Conservation (phyloP, 2,797 vertebrate genomes). For the Ctenochaetus hawaiiensis region DNA sequence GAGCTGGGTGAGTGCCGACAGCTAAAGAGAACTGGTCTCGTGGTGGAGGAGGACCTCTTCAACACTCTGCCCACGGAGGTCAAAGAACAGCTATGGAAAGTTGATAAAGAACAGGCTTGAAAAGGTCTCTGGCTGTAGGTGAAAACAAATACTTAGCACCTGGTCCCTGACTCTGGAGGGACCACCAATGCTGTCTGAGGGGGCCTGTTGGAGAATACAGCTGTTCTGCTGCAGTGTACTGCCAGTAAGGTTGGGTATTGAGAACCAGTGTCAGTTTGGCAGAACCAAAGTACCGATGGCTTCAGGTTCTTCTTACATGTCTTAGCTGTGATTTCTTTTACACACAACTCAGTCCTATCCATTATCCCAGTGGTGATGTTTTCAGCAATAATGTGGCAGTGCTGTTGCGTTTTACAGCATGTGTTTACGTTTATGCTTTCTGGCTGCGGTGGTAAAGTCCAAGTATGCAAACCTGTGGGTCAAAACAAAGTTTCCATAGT, state of each 20-base stretch:
- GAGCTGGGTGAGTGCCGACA: slow-evolving; percentile 96
- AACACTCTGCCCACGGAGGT: slow-evolving; percentile 94
- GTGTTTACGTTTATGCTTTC: slow-evolving; percentile 43
- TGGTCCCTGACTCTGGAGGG: slow-evolving; percentile 21
- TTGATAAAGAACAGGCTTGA: slow-evolving; percentile 96
- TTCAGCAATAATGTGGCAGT: slow-evolving; percentile 56
- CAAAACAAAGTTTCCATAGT: not conserved
- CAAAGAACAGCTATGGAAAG: slow-evolving; percentile 95
- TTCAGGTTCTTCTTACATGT: slow-evolving; percentile 24
- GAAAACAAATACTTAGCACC: not conserved
- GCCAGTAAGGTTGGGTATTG: slow-evolving; percentile 55
- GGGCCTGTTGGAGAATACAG: slow-evolving; percentile 8
- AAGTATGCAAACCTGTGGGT: slow-evolving; percentile 19
- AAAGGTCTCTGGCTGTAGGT: slow-evolving; percentile 71
- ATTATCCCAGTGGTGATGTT: slow-evolving; percentile 32
- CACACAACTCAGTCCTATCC: slow-evolving; percentile 37
- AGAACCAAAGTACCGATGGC: slow-evolving; percentile 29
- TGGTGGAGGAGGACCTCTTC: slow-evolving; percentile 98
- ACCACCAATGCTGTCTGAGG: slow-evolving; percentile 3
- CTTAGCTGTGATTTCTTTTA: slow-evolving; percentile 16
- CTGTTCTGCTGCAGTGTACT: slow-evolving; percentile 33
- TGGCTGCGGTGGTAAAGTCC: not conserved
- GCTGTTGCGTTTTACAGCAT: slow-evolving; percentile 28
- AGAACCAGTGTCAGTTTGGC: slow-evolving; percentile 28
- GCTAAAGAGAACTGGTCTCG: slow-evolving; percentile 92